These are phyloP conservation scores for Blera fallax DNA, from an alignment of 2,888 invertebrate genomes.

Conservation along the genomic window DNA sequence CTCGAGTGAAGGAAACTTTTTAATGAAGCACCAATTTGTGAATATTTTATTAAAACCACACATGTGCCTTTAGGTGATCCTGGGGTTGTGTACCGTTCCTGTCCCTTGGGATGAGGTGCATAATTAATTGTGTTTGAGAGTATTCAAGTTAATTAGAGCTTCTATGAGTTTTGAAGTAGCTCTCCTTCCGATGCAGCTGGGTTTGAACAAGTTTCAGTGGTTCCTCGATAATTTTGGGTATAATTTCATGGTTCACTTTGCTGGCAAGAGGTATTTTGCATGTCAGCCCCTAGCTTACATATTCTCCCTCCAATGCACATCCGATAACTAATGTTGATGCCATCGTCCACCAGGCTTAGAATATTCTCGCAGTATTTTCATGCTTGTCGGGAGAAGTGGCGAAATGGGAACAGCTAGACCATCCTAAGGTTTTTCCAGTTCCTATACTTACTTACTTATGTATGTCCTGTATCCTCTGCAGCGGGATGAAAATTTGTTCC, in stretches of 20 bases:
- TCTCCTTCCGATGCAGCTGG: neutral
- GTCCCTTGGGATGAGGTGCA: neutral
- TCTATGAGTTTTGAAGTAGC: neutral
- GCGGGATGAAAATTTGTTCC: too few species aligned
- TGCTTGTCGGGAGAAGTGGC: too few species aligned
- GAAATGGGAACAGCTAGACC: too few species aligned
- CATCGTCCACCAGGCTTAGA: too few species aligned
- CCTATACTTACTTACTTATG: too few species aligned
- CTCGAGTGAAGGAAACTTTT: neutral
- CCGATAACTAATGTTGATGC: too few species aligned
- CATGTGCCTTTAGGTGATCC: neutral
- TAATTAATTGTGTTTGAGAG: neutral
- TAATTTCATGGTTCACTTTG: neutral
- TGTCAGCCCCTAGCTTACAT: too few species aligned
- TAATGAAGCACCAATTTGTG: conserved; percentile 41
- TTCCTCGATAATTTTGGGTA: neutral
- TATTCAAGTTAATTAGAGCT: neutral
- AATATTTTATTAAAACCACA: conserved; percentile 9
- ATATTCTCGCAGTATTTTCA: too few species aligned
- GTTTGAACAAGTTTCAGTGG: neutral
- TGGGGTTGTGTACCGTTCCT: neutral
- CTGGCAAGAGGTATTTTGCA: too few species aligned
- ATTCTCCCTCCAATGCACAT: too few species aligned
- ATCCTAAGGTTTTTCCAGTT: too few species aligned
- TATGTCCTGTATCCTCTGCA: too few species aligned